phyloP scores from a whole-genome alignment of 1,140 invertebrate species.

The Neodiprion pinetum region DNA sequence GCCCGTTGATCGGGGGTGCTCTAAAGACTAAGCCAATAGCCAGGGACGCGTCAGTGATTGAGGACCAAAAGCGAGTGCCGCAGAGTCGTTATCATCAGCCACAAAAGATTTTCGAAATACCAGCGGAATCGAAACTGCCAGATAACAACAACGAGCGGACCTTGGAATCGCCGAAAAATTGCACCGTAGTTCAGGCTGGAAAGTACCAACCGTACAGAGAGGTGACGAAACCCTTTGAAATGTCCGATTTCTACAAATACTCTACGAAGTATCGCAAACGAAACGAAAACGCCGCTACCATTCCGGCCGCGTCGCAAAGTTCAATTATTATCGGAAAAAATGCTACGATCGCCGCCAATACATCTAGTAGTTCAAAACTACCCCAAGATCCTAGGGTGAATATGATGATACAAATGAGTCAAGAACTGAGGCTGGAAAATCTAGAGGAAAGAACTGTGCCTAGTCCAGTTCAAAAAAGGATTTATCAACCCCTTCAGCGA shows the following conservation, averaged over 20 bases:
- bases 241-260: conserved; percentile 97
- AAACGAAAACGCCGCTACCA: conserved; percentile 42
- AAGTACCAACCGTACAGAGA: conserved; percentile 92
- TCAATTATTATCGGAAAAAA: not conserved
- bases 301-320: not conserved
- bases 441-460: conserved; percentile 13
- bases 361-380: conserved; percentile 17
- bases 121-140: conserved; percentile 52
- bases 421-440: conserved; percentile 13
- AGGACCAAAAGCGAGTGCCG: not conserved
- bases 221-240: conserved; percentile 94
- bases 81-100: conserved; percentile 40
- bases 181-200: conserved; percentile 84
- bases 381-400: not conserved
- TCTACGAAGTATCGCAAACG: conserved; percentile 88
- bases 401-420: conserved; percentile 25
- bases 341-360: not conserved
- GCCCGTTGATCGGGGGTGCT: conserved; percentile 17
- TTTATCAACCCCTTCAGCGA: conserved; percentile 60
- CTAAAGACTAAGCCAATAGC: conserved; percentile 49
- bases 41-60: conserved; percentile 23
- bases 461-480: conserved; percentile 57
- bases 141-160: conserved; percentile 55
- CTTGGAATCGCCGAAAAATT: conserved; percentile 77
- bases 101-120: conserved; percentile 50